Conservation (phyloP, 1,140 invertebrate genomes). For the Pantala flavescens region DNA sequence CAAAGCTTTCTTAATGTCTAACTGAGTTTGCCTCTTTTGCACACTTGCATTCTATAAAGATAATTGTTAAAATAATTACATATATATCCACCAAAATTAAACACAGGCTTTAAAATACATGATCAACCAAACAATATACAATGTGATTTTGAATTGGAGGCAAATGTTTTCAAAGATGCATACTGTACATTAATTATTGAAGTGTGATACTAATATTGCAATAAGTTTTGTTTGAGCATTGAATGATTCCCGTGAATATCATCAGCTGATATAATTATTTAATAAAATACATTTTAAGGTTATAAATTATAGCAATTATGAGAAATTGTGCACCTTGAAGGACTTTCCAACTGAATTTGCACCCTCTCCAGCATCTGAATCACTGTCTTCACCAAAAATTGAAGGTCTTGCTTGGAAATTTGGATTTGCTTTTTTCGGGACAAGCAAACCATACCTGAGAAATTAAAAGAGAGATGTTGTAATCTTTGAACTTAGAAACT, state of each 20-base stretch:
- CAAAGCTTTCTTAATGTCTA: conserved; percentile 60
- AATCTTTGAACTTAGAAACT: not conserved
- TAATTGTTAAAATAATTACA: not conserved
- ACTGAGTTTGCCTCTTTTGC: conserved; percentile 40
- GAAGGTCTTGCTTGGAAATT: conserved; percentile 30
- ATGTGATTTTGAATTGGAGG: not conserved
- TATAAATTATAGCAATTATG: no score
- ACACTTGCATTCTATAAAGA: conserved; percentile 31
- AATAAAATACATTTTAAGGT: no score
- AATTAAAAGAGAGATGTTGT: not conserved
- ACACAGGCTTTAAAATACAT: not conserved
- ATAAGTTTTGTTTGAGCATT: no score
- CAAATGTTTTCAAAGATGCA: no score
- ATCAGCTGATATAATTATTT: no score
- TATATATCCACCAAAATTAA: not conserved
- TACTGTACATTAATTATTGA: no score
- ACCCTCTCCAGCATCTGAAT: conserved; percentile 34
- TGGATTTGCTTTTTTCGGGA: conserved; percentile 33
- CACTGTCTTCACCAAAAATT: conserved; percentile 36
- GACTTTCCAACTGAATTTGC: conserved; percentile 37
- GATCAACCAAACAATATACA: not conserved
- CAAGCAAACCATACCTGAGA: conserved; percentile 19
- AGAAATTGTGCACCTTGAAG: conserved; percentile 18
- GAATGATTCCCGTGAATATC: no score
- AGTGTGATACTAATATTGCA: no score